Evolutionary conservation across 2,888 invertebrate genomes (phyloP), one percentile per base, ranked within the genome.

Genomic region (Sphinx pinastri): DNA sequence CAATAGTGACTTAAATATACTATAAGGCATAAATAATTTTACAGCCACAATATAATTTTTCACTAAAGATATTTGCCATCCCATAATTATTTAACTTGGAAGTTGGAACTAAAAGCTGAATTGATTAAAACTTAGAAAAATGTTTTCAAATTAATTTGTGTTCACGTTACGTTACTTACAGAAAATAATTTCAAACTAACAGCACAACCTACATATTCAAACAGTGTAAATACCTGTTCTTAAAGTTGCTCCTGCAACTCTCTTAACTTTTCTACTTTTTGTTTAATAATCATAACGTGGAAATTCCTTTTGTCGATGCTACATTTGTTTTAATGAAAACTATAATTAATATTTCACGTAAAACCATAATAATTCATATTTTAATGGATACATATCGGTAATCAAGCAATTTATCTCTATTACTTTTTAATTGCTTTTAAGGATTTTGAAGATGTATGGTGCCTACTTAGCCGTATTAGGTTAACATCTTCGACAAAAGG

Each of bases 181-280:
- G 77, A 83, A 84, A 84, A 86, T 86, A 83, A 83, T 88, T 83
- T 83, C 73, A 84, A 88, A 87, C 84, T 88, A 88, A 87, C 84
- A 85, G 82, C 84, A 88, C 88, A 91, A 87, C 88, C 89, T 91
- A 92, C 88, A 93, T 91, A 92, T 90, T 92, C 88, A 90, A 92
- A 92, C 91, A 90, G 88, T 91, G 88, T 93, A 93, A 93, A 93
- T 93, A 94, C 93, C 93, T 92, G 93, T 94, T 94, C 89, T 91
- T 92, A 83, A 91, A 93, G 91, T 93, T 92, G 92, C 91, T 90
- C 92, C 90, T 91, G 92, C 93, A 93, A 89, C 91, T 94, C 92
- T 92, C 92, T 88, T 89, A 90, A 91, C 91, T 93, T 93, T 93
- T 93, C 89, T 91, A 91, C 92, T 93, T 94, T 94, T 94, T 94